A percentile compares a stretch with the other conserved stretches of the same genome.
Evolutionary conservation across 2,888 invertebrate species (phyloP).

Genomic region (Plutella xylostella): DNA sequence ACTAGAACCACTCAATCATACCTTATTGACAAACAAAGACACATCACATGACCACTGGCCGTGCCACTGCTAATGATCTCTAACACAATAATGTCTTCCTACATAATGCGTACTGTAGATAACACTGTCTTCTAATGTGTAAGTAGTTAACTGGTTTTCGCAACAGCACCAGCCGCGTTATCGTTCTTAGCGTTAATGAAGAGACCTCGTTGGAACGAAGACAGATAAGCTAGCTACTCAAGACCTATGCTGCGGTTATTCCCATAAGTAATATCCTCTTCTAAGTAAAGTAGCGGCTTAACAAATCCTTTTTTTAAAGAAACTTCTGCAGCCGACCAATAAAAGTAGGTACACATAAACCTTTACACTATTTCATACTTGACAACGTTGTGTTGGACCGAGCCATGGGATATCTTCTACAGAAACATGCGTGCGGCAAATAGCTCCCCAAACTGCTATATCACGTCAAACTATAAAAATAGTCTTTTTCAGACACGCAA

Average conservation of each 20-base stretch:
- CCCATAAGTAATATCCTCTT: background rate
- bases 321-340: background rate
- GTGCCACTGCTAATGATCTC: too few species aligned
- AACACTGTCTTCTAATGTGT: too few species aligned
- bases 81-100: too few species aligned
- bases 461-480: conserved; percentile 25
- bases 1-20: too few species aligned
- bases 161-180: too few species aligned
- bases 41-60: too few species aligned
- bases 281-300: background rate
- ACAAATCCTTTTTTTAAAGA: background rate
- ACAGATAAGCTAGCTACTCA: background rate
- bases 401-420: conserved; percentile 61
- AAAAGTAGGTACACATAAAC: background rate
- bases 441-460: conserved; percentile 18
- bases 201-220: too few species aligned
- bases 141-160: too few species aligned
- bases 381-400: conserved; percentile 57
- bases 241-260: background rate
- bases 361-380: conserved; percentile 24
- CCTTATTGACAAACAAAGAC: too few species aligned
- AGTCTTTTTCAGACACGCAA: conserved; percentile 28
- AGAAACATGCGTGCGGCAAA: conserved; percentile 47
- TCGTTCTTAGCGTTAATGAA: too few species aligned
- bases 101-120: too few species aligned